Evolutionary conservation across 2,797 vertebrate genomes (phyloP).

Genomic region (Parauchenoglanis punctatus): DNA sequence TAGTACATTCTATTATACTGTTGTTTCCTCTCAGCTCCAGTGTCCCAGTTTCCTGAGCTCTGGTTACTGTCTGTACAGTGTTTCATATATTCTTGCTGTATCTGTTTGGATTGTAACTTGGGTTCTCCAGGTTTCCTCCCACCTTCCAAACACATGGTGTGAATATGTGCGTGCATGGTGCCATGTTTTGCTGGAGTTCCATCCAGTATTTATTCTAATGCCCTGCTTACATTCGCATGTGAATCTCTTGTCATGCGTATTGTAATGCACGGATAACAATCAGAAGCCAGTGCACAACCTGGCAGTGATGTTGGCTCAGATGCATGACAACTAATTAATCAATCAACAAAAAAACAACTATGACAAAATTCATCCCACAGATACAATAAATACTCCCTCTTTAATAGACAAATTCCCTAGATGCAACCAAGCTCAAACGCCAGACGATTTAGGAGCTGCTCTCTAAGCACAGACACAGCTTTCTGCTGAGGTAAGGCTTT

Average conservation of each 20-base stretch:
- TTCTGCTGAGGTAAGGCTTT: constrained; percentile 43
- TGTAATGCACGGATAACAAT: constrained; percentile 19
- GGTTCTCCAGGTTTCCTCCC: background rate
- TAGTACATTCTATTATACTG: background rate
- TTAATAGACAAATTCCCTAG: constrained; percentile 13
- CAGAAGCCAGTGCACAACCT: constrained; percentile 38
- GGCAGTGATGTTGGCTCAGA: constrained; percentile 59
- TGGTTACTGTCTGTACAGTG: background rate
- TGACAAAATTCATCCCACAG: constrained; percentile 43
- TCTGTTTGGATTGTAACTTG: too few species aligned
- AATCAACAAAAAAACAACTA: constrained; percentile 69
- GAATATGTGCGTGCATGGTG: background rate
- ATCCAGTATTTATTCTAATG: background rate
- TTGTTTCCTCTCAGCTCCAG: background rate
- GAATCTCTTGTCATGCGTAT: constrained; percentile 18
- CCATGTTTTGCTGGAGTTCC: background rate
- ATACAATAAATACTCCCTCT: constrained; percentile 16
- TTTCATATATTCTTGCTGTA: background rate
- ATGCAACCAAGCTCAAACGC: constrained; percentile 21
- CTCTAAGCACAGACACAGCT: constrained; percentile 38
- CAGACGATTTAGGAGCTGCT: constrained; percentile 36
- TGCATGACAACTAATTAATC: constrained; percentile 60
- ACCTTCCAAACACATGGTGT: background rate
- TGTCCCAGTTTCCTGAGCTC: background rate
- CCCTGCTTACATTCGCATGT: background rate